Percentiles rank a stretch among this genome's conserved stretches.
phyloP scores from a whole-genome alignment of 53 echinoderm and acorn worm genomes.

The Glandiceps talaboti region DNA sequence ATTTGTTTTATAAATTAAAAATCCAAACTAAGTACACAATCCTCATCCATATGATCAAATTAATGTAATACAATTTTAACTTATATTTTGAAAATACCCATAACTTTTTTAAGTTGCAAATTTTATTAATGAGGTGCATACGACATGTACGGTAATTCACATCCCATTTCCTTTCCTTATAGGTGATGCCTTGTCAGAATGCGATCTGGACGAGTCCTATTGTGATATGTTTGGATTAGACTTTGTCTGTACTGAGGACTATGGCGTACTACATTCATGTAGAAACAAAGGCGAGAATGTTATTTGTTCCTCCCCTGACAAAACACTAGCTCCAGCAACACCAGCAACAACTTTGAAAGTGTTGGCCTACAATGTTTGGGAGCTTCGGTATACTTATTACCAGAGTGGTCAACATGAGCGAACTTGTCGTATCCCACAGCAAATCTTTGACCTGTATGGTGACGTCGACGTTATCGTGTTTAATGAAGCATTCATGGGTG shows the following conservation, averaged over 20 bases:
- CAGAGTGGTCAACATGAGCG: slow-evolving; percentile 82
- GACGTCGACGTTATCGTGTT: slow-evolving; percentile 80
- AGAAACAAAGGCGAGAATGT: slow-evolving; percentile 37
- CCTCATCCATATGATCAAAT: too few species aligned
- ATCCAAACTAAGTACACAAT: too few species aligned
- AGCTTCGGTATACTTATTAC: slow-evolving; percentile 51
- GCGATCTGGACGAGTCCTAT: slow-evolving; percentile 23
- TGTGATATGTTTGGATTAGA: slow-evolving; percentile 64
- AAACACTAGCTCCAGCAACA: slow-evolving; percentile 32
- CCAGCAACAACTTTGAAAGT: slow-evolving; percentile 48
- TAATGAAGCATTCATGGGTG: slow-evolving; percentile 89
- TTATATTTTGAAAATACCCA: too few species aligned
- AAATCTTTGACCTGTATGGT: slow-evolving; percentile 41
- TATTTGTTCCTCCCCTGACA: slow-evolving; percentile 33
- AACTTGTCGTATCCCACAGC: slow-evolving; percentile 57
- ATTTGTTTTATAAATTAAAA: too few species aligned
- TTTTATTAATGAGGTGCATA: too few species aligned
- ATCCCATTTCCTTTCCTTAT: not conserved
- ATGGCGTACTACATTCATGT: slow-evolving; percentile 11
- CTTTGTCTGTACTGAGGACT: slow-evolving; percentile 29
- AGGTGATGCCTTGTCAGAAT: slow-evolving; percentile 45
- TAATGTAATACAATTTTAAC: too few species aligned
- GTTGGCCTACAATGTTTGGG: slow-evolving; percentile 74
- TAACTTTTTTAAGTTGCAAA: too few species aligned
- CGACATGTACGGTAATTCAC: too few species aligned